Evolutionary conservation across 2,113 vertebrate genomes (phyloP), one percentile per base, ranked within the genome.

Genomic region (Otolemur garnettii): DNA sequence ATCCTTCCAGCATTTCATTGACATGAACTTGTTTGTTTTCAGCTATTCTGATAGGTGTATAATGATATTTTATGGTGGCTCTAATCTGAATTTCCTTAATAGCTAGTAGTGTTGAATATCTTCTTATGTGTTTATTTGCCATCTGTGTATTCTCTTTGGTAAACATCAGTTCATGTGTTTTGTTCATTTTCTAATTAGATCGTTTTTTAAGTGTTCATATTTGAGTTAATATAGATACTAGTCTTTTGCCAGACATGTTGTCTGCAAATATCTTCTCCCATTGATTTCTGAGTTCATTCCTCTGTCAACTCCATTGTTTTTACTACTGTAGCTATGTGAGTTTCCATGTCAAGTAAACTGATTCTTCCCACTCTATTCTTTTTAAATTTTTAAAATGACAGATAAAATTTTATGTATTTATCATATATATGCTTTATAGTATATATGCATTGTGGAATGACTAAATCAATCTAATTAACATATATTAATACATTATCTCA

Each of bases 121-220:
- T 60, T 57, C 87, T 42, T 21, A 55, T 14, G 55, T 50, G 38
- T 50, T 88, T 42, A 19, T 57, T 83, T 35, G 30, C 7, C 18
- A 28, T 7, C 8, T n/a, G 21, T 55, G 8, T 4, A 81, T 87
- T 21, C 35, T 74, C 74, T 92, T 50, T 59, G 30, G 62, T 69
- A 95, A 77, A 62, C 22, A 87, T 45, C 22, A 22, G 12, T 75
- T 77, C 28, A 53, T 74, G 59, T 64, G 15, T 69, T 86, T 83
- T 82, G n/a, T 50, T 87, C 62, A 22, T 87, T 82, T 96, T 50
- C n/a, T 84, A 64, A 89, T 35, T 74, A 57, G 60, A 45, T 38
- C 42, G 10, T n/a, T 13, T 86, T 83, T 82, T 6, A 64, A 64
- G 57, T 42, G 53, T 22, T 50, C 6, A 57, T 50, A 30, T 82